phyloP scores from a whole-genome alignment of 2,113 vertebrate genomes.

The Esox niger region DNA sequence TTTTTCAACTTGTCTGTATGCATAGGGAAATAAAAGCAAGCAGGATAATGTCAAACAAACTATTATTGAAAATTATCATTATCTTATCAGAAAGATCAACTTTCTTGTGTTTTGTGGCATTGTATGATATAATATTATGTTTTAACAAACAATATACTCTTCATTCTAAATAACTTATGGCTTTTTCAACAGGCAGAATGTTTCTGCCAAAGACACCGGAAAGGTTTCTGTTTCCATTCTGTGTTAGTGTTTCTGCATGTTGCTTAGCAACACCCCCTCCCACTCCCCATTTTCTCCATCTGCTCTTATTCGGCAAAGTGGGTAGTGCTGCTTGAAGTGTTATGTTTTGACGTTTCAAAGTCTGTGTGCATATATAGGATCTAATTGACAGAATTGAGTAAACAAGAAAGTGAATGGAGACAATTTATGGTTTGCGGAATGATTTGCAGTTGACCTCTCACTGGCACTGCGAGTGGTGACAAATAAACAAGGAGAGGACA shows the following conservation, averaged over 20 bases:
- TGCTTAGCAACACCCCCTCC: conserved; percentile 60
- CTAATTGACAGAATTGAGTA: conserved; percentile 42
- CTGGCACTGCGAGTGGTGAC: conserved; percentile 25
- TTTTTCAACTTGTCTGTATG: background rate
- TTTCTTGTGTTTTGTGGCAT: too few species aligned
- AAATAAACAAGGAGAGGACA: conserved; percentile 34
- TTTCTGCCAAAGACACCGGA: conserved; percentile 45
- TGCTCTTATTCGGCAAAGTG: conserved; percentile 55
- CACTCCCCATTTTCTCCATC: conserved; percentile 38
- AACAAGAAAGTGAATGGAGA: conserved; percentile 63
- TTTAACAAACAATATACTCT: conserved; percentile 21
- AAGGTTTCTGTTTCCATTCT: conserved; percentile 63
- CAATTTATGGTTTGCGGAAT: conserved; percentile 52
- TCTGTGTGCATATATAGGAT: conserved; percentile 40
- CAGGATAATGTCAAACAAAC: background rate
- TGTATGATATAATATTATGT: background rate
- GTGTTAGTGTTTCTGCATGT: conserved; percentile 67
- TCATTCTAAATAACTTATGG: conserved; percentile 33
- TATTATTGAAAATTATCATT: background rate
- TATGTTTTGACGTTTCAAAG: conserved; percentile 54
- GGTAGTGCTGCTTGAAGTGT: conserved; percentile 53
- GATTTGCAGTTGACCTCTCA: conserved; percentile 35
- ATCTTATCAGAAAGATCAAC: too few species aligned
- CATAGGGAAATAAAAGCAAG: background rate
- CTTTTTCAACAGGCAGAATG: conserved; percentile 43